phyloP scores from a whole-genome alignment of 2,113 vertebrate species.

The Aphyosemion australe region DNA sequence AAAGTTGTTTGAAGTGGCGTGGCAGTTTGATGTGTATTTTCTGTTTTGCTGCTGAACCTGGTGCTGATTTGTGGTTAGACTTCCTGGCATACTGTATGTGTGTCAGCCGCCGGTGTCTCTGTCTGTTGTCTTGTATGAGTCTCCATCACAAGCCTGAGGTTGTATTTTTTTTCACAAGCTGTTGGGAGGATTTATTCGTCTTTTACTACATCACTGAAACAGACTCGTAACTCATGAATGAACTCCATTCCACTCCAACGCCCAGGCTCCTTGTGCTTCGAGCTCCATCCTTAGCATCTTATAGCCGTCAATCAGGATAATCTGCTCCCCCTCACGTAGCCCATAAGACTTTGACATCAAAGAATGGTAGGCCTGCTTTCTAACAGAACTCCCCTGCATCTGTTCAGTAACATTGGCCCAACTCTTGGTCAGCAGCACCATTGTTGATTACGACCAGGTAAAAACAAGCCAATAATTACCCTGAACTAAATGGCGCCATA shows the following conservation, averaged over 20 bases:
- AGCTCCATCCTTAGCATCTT: constrained; percentile 75
- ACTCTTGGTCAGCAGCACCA: constrained; percentile 33
- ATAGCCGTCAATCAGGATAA: constrained; percentile 78
- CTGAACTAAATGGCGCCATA: not conserved
- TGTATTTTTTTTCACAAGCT: constrained; percentile 68
- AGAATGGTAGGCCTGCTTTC: constrained; percentile 50
- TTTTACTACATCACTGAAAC: constrained; percentile 77
- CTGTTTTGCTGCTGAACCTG: constrained; percentile 50
- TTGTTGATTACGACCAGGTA: not conserved
- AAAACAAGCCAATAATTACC: constrained; percentile 2
- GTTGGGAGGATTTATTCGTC: constrained; percentile 75
- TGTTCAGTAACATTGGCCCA: constrained; percentile 18
- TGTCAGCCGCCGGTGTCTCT: constrained; percentile 61
- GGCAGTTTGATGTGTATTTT: constrained; percentile 58
- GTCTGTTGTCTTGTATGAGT: constrained; percentile 62
- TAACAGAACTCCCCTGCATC: constrained; percentile 18
- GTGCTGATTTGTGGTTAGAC: constrained; percentile 57
- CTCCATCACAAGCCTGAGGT: constrained; percentile 63
- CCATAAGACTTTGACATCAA: constrained; percentile 59
- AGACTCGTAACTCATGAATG: constrained; percentile 80
- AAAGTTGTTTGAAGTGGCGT: constrained; percentile 38
- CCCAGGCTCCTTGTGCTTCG: constrained; percentile 51
- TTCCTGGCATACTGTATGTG: constrained; percentile 46
- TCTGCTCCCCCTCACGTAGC: constrained; percentile 63
- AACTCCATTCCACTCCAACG: constrained; percentile 73